Percentiles rank a stretch among this genome's conserved stretches.
Conservation (phyloP, 2,797 vertebrate genomes). For the Allobates femoralis region DNA sequence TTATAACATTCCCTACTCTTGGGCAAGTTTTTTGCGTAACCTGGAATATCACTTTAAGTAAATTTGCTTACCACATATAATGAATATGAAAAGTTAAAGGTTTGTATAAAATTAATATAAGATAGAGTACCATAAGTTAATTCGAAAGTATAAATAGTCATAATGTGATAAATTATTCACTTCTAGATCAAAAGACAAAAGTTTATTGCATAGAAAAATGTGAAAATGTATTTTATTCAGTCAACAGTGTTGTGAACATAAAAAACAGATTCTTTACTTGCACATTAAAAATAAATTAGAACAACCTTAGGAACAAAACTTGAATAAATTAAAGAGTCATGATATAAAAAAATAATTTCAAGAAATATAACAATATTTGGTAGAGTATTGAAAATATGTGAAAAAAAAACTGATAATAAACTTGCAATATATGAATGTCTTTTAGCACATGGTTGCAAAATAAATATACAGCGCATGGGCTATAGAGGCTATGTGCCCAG, state of each 20-base stretch:
- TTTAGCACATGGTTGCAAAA: no score
- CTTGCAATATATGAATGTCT: no score
- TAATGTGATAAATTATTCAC: conserved; percentile 51
- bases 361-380: not conserved
- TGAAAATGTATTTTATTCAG: conserved; percentile 31
- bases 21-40: no score
- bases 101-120: conserved; percentile 8
- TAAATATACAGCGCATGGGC: no score
- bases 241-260: conserved; percentile 33
- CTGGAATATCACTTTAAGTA: not conserved
- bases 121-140: conserved; percentile 12
- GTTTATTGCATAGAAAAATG: conserved; percentile 47
- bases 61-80: not conserved
- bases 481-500: no score
- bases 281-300: not conserved
- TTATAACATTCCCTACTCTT: no score
- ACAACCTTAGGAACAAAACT: not conserved
- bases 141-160: conserved; percentile 35
- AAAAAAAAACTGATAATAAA: not conserved
- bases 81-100: conserved; percentile 13
- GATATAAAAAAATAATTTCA: not conserved
- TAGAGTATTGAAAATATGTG: not conserved
- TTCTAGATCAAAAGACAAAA: conserved; percentile 45
- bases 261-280: conserved; percentile 3
- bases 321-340: not conserved